A percentile compares a stretch with the other conserved stretches of the same genome.
phyloP scores from a whole-genome alignment of 1,140 invertebrate genomes.

The Drosophila sechellia region DNA sequence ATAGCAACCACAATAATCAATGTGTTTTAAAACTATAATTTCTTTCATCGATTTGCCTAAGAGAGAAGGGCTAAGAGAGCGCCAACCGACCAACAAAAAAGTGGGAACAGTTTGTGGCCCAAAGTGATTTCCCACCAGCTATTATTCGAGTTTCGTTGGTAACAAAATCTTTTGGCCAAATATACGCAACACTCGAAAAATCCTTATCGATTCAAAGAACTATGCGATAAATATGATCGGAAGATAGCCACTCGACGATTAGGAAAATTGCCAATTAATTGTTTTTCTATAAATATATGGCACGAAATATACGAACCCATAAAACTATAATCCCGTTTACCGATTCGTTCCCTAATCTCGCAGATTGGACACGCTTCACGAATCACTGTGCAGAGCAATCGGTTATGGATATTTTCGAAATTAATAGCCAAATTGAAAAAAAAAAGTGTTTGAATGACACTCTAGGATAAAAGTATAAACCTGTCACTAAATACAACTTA shows the following conservation, averaged over 20 bases:
- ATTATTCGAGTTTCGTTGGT: constrained; percentile 2
- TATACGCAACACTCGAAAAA: not conserved
- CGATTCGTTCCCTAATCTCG: constrained; percentile 21
- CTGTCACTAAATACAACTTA: no score
- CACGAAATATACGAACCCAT: constrained; percentile 7
- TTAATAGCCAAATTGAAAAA: no score
- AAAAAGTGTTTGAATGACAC: not conserved
- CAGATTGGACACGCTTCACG: constrained; percentile 14
- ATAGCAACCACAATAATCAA: not conserved
- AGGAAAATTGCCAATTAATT: constrained; percentile 34
- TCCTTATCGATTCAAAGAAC: not conserved
- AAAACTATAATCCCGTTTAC: not conserved
- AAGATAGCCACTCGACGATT: constrained; percentile 22
- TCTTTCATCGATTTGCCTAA: not conserved
- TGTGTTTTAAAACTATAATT: not conserved
- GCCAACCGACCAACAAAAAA: not conserved
- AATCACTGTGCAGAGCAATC: not conserved
- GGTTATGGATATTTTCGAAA: not conserved
- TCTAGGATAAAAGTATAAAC: no score
- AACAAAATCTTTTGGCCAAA: constrained; percentile 14
- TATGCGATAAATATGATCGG: not conserved
- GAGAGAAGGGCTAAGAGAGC: not conserved
- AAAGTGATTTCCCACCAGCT: not conserved
- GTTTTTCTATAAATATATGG: constrained; percentile 13
- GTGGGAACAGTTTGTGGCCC: constrained; percentile 1